Percentiles rank a stretch among this genome's conserved stretches.
These are phyloP conservation scores for Acronicta alni DNA, from an alignment of 2,888 invertebrate genomes.

Conservation along the genomic window DNA sequence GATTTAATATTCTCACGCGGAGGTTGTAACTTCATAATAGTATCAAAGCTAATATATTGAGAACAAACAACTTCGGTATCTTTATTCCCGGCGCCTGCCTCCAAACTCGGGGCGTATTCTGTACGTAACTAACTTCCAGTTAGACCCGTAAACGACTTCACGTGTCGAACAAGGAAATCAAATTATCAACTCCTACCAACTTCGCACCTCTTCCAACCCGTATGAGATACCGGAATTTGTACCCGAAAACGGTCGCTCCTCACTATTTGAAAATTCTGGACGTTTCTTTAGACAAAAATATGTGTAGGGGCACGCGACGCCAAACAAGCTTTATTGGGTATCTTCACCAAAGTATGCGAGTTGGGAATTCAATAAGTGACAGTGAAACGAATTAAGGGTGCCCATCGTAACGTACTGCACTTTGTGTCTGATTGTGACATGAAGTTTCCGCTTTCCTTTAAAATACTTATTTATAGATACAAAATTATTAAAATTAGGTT, in stretches of 20 bases:
- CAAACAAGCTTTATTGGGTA: conserved; percentile 86
- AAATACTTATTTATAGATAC: conserved; percentile 6
- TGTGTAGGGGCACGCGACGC: conserved; percentile 76
- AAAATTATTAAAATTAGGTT: not conserved
- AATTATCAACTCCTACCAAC: conserved; percentile 86
- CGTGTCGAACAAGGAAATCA: conserved; percentile 87
- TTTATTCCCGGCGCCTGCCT: conserved; percentile 71
- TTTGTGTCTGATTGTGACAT: conserved; percentile 71
- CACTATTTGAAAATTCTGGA: conserved; percentile 83
- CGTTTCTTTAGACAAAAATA: conserved; percentile 80
- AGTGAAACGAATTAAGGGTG: conserved; percentile 81
- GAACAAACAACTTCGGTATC: conserved; percentile 69
- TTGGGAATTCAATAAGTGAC: conserved; percentile 86
- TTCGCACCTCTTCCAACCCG: conserved; percentile 80
- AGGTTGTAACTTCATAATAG: conserved; percentile 60
- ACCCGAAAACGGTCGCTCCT: conserved; percentile 71
- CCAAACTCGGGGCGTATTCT: conserved; percentile 77
- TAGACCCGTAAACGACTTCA: conserved; percentile 86
- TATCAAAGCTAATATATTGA: conserved; percentile 66
- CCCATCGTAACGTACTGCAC: conserved; percentile 70
- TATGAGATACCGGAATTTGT: conserved; percentile 79
- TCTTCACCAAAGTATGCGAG: conserved; percentile 82
- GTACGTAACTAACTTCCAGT: conserved; percentile 80
- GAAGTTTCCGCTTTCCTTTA: conserved; percentile 54
- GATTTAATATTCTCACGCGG: conserved; percentile 42